Percentiles rank a stretch among this genome's conserved stretches.
These are phyloP conservation scores for Oophaga sylvatica DNA, from an alignment of 2,797 vertebrate species.

Conservation along the genomic window DNA sequence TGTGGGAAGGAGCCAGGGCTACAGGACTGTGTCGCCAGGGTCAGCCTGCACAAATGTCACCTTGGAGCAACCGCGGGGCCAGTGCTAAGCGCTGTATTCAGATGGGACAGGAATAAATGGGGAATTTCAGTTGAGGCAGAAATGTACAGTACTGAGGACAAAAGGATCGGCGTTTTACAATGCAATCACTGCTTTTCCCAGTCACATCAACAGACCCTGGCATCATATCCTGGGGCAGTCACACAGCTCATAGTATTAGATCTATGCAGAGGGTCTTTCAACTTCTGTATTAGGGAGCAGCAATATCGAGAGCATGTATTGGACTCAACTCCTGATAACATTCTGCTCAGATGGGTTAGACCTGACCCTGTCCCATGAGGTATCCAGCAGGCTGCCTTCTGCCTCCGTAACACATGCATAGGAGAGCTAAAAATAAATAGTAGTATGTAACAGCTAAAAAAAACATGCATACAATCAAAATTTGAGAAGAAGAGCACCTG, in stretches of 20 bases:
- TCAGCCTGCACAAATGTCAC: conserved; percentile 13
- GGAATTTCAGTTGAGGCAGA: not conserved
- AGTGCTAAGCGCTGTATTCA: not conserved
- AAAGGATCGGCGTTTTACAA: not conserved
- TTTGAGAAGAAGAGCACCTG: no score
- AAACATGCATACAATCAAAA: no score
- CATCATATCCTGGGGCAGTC: not conserved
- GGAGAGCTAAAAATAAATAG: no score
- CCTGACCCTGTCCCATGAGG: no score
- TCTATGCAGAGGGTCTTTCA: not conserved
- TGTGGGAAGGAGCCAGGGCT: conserved; percentile 70
- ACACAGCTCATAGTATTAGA: not conserved
- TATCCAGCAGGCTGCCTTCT: no score
- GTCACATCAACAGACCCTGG: not conserved
- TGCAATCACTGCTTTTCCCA: not conserved
- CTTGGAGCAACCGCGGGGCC: not conserved
- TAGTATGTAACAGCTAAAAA: no score
- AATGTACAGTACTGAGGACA: not conserved
- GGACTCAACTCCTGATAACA: no score
- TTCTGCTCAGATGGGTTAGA: no score
- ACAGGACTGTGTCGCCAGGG: not conserved
- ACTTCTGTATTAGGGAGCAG: not conserved
- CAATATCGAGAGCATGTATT: not conserved
- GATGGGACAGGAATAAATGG: not conserved
- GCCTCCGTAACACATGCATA: no score